Evolutionary conservation across 2,888 invertebrate species (phyloP), one percentile per base, ranked within the genome.

Genomic region (Tromatobia lineatoria): DNA sequence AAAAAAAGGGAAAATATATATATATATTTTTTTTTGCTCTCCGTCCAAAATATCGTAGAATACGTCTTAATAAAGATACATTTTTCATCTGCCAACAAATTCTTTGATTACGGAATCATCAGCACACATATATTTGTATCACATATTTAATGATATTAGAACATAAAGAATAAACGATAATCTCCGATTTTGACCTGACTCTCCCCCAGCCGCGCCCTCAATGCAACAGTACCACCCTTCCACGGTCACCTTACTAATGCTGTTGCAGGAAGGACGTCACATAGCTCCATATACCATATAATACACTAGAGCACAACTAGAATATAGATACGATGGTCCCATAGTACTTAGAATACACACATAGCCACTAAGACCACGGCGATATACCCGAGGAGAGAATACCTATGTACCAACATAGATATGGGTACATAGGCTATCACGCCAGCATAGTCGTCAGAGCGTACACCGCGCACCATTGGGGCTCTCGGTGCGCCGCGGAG

Each of bases 381-480:
- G 34, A 38, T 66, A 57, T 45, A 34, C 25, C 23, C 29, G 47
- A 42, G 29, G 11, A 23, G 57, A 25, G 25, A 61, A 29, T 61
- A 52, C 34, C 38, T 25, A 61, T 66, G 66, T 66, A 25, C 23
- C 59, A 59, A 71, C 54, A 70, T 52, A 76, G 66, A 73, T 76
- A 79, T 29, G 70, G 47, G 76, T 52, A 73, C 79, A 77, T 83
- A 59, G 76, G 67, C 76, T 76, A 75, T 80, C 83, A 71, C 73
- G 59, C 70, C 83, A 34, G 79, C 59, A 80, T 71, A 67, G 67
- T 59, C 83, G 70, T 76, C 59, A 70, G 64, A 76, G 75, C 80
- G 71, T 66, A 54, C 74, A 78, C 71, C 54, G 54, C 23, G 23
- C 74, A 38, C 67, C 82, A 61, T 61, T 70, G 73, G 66, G 67